A percentile compares a stretch with the other conserved stretches of the same genome.
These are phyloP conservation scores for Siniperca scherzeri DNA, from an alignment of 2,797 vertebrate species.

Conservation along the genomic window DNA sequence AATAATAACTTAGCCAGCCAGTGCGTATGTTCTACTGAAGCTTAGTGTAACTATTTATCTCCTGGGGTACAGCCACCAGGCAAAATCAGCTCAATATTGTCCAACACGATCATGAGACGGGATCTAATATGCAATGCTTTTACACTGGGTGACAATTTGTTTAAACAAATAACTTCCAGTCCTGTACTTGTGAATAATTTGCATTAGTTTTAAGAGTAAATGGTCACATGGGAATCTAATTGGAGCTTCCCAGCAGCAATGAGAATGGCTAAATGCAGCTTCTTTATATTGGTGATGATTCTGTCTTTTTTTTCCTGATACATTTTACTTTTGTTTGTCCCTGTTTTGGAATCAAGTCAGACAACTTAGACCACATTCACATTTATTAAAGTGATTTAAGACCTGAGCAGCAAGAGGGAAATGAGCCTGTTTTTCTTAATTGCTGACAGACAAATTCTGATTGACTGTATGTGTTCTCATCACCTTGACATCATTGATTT, in stretches of 20 bases:
- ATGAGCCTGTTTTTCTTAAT: background rate
- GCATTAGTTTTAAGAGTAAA: constrained; percentile 70
- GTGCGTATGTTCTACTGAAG: constrained; percentile 17
- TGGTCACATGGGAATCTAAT: constrained; percentile 53
- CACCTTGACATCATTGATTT: background rate
- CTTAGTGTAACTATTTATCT: constrained; percentile 28
- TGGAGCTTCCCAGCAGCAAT: background rate
- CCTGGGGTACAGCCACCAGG: constrained; percentile 53
- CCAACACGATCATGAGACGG: background rate
- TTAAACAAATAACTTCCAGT: constrained; percentile 74
- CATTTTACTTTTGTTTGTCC: background rate
- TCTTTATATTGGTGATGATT: background rate
- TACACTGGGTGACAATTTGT: constrained; percentile 57
- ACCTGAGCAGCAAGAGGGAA: background rate
- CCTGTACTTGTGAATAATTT: constrained; percentile 63
- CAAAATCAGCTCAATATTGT: constrained; percentile 20
- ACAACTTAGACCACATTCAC: background rate
- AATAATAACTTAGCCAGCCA: background rate
- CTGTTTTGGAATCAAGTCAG: background rate
- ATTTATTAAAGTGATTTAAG: background rate
- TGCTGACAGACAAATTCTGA: constrained; percentile 15
- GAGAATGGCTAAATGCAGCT: constrained; percentile 1
- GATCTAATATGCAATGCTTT: constrained; percentile 41
- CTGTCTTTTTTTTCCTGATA: background rate
- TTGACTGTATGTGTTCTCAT: background rate